These are phyloP conservation scores for Phenacoccus solenopsis DNA, from an alignment of 1,140 invertebrate species.

Conservation along the genomic window DNA sequence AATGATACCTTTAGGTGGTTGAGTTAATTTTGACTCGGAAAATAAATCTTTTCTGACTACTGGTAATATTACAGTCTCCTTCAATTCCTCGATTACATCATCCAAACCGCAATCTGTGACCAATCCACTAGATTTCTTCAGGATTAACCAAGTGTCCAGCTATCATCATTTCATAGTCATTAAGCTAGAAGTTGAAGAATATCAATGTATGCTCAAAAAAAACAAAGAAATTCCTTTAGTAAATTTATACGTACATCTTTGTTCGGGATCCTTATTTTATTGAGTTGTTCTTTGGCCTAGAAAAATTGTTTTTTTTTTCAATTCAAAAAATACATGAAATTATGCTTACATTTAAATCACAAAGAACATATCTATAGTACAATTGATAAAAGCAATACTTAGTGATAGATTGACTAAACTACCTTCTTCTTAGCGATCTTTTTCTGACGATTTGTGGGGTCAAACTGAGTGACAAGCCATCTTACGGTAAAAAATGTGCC, in stretches of 20 bases:
- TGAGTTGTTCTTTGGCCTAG: neutral
- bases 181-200: too few species aligned
- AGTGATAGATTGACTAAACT: neutral
- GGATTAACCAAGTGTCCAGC: constrained; percentile 89
- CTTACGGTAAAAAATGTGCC: constrained; percentile 76
- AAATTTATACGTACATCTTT: neutral
- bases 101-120: constrained; percentile 92
- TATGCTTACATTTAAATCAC: too few species aligned
- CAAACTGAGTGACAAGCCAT: constrained; percentile 73
- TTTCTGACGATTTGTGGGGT: constrained; percentile 69
- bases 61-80: constrained; percentile 87
- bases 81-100: constrained; percentile 71
- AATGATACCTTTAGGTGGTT: constrained; percentile 73
- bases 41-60: constrained; percentile 76
- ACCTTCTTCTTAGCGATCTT: constrained; percentile 57
- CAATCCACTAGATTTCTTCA: constrained; percentile 71
- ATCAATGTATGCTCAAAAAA: neutral
- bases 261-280: neutral
- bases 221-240: neutral
- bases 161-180: constrained; percentile 92
- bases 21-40: constrained; percentile 67
- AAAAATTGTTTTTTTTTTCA: too few species aligned
- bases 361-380: too few species aligned
- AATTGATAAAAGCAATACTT: neutral
- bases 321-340: too few species aligned